Percentiles rank a stretch among this genome's conserved stretches.
These are phyloP conservation scores for Drosophila anomalata DNA, from an alignment of 2,888 invertebrate genomes.

Conservation along the genomic window DNA sequence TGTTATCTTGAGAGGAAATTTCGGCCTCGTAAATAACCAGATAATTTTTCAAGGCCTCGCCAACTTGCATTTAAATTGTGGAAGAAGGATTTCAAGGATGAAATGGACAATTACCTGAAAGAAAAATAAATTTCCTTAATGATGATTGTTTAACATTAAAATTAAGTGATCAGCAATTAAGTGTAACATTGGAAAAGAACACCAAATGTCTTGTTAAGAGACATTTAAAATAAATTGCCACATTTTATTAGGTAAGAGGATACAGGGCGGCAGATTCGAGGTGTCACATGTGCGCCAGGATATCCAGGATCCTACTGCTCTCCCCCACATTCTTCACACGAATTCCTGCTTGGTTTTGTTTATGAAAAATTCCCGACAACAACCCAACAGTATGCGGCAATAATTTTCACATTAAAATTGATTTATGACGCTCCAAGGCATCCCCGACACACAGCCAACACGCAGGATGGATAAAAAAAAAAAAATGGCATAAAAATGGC, in stretches of 20 bases:
- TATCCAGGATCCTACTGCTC: conserved; percentile 4
- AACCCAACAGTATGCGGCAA: conserved; percentile 59
- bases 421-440: conserved; percentile 66
- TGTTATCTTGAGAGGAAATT: conserved; percentile 29
- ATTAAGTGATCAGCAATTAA: conserved; percentile 11
- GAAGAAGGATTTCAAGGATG: not conserved
- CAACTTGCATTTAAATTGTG: conserved; percentile 26
- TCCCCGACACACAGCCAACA: conserved; percentile 12
- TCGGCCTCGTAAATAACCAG: conserved; percentile 35
- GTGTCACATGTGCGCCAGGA: conserved; percentile 35
- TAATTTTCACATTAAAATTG: conserved; percentile 76
- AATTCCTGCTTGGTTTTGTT: conserved; percentile 31
- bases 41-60: conserved; percentile 36
- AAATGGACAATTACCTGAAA: conserved; percentile 21
- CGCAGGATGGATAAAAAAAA: conserved; percentile 20
- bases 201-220: not conserved
- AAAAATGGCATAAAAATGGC: conserved; percentile 2
- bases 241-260: conserved; percentile 8
- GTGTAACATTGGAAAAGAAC: not conserved
- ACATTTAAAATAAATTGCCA: not conserved
- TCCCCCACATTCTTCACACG: conserved; percentile 9
- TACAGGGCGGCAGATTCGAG: conserved; percentile 22
- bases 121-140: not conserved
- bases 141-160: conserved; percentile 4
- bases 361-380: conserved; percentile 49